Base-by-base conservation (phyloP, 2,888 invertebrate genomes). In the Fragum whitleyi region DNA sequence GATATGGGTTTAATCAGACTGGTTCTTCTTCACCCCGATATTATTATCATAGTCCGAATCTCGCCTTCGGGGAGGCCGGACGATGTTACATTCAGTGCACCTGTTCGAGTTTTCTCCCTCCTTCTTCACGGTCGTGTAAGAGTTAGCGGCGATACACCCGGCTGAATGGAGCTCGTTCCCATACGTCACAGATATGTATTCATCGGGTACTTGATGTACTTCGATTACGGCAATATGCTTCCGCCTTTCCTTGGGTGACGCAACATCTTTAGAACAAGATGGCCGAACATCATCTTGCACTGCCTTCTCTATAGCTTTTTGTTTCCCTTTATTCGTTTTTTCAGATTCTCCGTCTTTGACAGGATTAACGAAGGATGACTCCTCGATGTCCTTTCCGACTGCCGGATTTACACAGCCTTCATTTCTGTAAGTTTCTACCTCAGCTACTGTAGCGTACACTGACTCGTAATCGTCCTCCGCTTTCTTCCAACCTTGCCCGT, bases 41-140 rank as follows among this genome's bases (percentile, higher is more conserved):
- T 83, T 83, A 23, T 83, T 83, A 57, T 83, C 83, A 57, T 83
- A 83, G 16, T 71, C 47, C 14, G 67, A 39, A 62, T 83, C 79
- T 53, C 53, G 69, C 23, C 77, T 74, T 11, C 83, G 74, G 0
- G 83, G 83, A 16, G 83, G 83, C 14, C 79, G 74, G 11, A n/a
- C 42, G 23, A 83, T 79, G 23, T 74, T 79, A 39, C 83, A 83
- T 29, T 61, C 71, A 47, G 26, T 23, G 51, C 83, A 83, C 1
- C 67, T 19, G 26, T 71, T 81, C 21, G 7, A 3, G 26, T 19
- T 11, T 3, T 61, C 47, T 9, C 28, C 55, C 1, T 29, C 57
- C 36, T 71, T 74, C 51, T 51, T 47, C 6, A 51, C 57, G 23
- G 65, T 21, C 0, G 77, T 65, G 55, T 62, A 74, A 2, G 29